Evolutionary conservation across 2,113 vertebrate genomes (phyloP).

Genomic region (Lipophrys pholis): DNA sequence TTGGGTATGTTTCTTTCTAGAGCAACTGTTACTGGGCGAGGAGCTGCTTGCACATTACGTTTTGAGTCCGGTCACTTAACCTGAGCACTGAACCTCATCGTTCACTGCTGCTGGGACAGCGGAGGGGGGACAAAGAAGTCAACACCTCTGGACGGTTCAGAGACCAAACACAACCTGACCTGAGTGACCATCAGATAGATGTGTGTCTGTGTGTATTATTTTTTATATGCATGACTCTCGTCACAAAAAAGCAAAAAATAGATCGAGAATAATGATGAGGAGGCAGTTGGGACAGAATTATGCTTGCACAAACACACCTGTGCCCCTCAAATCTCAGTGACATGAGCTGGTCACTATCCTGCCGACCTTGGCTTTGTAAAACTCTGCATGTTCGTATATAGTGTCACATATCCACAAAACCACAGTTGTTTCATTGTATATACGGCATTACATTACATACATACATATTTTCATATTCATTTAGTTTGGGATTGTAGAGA

Average conservation of each 20-base stretch:
- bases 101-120: slow-evolving; percentile 47
- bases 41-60: slow-evolving; percentile 42
- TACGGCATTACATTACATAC: too few species aligned
- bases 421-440: neutral
- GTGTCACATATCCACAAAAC: slow-evolving; percentile 8
- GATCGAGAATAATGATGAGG: slow-evolving; percentile 23
- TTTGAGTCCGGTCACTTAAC: slow-evolving; percentile 74
- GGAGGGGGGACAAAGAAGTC: slow-evolving; percentile 41
- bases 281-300: slow-evolving; percentile 21
- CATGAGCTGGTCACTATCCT: slow-evolving; percentile 21
- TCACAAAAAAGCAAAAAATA: neutral
- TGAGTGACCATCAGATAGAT: neutral
- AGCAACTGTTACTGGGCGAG: slow-evolving; percentile 36
- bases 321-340: slow-evolving; percentile 29
- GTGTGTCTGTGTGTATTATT: neutral
- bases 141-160: slow-evolving; percentile 44
- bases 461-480: too few species aligned
- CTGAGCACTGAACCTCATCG: slow-evolving; percentile 70
- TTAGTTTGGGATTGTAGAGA: too few species aligned
- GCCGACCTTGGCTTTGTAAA: slow-evolving; percentile 21
- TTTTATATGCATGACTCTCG: neutral
- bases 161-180: slow-evolving; percentile 30
- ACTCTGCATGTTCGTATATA: neutral
- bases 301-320: slow-evolving; percentile 37
- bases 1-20: slow-evolving; percentile 19